Base-by-base conservation (phyloP, 1,140 invertebrate species). In the Mactra quadrangularis region DNA sequence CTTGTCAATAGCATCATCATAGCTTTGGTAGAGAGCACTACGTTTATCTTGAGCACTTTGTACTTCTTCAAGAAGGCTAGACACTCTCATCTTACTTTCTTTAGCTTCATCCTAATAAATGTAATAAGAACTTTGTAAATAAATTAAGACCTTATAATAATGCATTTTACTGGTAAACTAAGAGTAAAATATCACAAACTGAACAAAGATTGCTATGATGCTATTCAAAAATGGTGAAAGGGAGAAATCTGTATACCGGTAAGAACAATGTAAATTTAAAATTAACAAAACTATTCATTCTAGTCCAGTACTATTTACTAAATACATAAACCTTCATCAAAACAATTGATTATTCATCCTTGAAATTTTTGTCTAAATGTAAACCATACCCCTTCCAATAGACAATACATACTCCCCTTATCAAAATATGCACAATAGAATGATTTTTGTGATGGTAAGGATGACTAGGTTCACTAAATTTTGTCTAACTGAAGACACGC, bases 1-100 rank as follows among this genome's bases (percentile, higher is more conserved):
- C 86, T 95, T 95, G 72, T 93, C 93, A 47, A 96, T 89, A 53
- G 95, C 95, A 84, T 95, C 95, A 85, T 96, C 96, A 68, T 95
- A 94, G 33, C 93, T 93, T 87, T 95, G 94, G 86, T 96, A 96
- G 1, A 95, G 93, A 15, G 92, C 92, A 57, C 94, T 94, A 68
- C 95, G 91, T 64, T 94, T 94, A 85, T 96, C 95, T 85, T 96
- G 95, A 27, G 94, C 94, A 52, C 92, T 93, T 62, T 95, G 91
- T 6, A 96, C 94, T 35, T 93, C 89, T 85, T 95, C 94, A 68
- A 94, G 87, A 27, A 93, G 84, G 74, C 93, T 92, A 27, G 93
- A 90, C 25, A 94, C 94, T 45, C 94, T 88, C 88, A 95, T 89
- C 77, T 93, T 94, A 76, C 94, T 94, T 86, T 95, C 95, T 35